phyloP scores from a whole-genome alignment of 2,113 vertebrate species.

The Aldabrachelys gigantea region DNA sequence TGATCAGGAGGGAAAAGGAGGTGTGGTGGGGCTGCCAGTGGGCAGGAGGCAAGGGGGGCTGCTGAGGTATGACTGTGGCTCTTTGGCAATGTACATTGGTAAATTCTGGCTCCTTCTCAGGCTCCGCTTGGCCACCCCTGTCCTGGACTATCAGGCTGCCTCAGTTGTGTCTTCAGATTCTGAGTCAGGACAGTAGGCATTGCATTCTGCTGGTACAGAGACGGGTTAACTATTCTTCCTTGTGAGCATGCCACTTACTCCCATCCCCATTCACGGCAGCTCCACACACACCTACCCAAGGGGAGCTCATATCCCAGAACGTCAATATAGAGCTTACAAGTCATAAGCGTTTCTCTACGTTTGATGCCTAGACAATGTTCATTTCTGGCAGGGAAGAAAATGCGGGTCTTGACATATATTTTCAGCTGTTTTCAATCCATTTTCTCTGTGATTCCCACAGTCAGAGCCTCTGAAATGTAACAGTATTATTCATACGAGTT shows the following conservation, averaged over 20 bases:
- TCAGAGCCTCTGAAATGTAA: not conserved
- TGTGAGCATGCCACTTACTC: not conserved
- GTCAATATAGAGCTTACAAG: not conserved
- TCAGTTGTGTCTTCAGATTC: not conserved
- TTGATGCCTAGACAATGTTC: not conserved
- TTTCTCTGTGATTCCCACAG: not conserved
- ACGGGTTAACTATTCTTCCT: not conserved
- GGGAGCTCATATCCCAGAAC: not conserved
- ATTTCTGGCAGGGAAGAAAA: not conserved
- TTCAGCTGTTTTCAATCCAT: not conserved
- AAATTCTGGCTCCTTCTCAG: no score
- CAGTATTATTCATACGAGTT: not conserved
- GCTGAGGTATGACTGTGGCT: no score
- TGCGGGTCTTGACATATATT: not conserved
- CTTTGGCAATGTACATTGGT: no score
- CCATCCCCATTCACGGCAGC: not conserved
- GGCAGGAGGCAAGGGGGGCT: no score
- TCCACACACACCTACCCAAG: not conserved
- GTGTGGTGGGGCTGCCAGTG: no score
- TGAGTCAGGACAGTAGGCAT: not conserved
- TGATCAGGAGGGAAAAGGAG: no score
- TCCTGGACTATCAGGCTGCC: not conserved
- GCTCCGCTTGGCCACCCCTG: no score
- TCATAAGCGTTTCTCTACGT: not conserved
- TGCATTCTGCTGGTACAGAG: not conserved